A percentile compares a stretch with the other conserved stretches of the same genome.
phyloP scores from a whole-genome alignment of 1,140 invertebrate species.

The Thrips palmi region DNA sequence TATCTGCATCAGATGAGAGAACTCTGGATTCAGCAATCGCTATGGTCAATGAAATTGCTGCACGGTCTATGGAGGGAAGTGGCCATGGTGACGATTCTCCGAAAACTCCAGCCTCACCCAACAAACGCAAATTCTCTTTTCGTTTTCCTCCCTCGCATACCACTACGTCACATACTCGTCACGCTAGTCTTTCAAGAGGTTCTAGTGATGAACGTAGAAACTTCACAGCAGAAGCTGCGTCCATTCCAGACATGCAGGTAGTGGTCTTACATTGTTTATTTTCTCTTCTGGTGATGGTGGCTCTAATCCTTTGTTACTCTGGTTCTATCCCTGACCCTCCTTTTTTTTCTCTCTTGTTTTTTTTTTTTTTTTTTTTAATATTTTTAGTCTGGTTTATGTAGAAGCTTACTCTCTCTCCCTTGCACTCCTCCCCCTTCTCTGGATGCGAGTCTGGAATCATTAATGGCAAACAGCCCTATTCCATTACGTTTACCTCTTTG shows the following conservation, averaged over 20 bases:
- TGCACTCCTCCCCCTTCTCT: no score
- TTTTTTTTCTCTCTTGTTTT: conserved; percentile 16
- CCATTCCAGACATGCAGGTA: conserved; percentile 79
- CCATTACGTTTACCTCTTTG: conserved; percentile 41
- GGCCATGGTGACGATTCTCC: conserved; percentile 29
- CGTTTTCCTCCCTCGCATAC: conserved; percentile 42
- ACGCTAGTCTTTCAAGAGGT: no score
- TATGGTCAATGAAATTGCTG: conserved; percentile 81
- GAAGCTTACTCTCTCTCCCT: conserved; percentile 31
- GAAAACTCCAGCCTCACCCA: conserved; percentile 53
- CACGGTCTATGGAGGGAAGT: conserved; percentile 68
- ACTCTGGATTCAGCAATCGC: conserved; percentile 88
- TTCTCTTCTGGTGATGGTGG: conserved; percentile 10
- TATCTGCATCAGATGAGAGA: conserved; percentile 82
- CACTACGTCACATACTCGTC: no score
- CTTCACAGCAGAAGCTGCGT: conserved; percentile 76
- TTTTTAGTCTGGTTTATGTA: conserved; percentile 22
- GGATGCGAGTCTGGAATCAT: conserved; percentile 29
- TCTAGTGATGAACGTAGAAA: conserved; percentile 62
- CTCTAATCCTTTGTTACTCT: conserved; percentile 8
- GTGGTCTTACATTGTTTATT: conserved; percentile 16
- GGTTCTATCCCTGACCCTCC: conserved; percentile 13
- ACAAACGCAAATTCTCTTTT: conserved; percentile 73
- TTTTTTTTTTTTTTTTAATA: conserved; percentile 10
- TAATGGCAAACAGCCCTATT: conserved; percentile 15